Base-by-base conservation (phyloP, 2,113 vertebrate genomes). In the Colius striatus region DNA sequence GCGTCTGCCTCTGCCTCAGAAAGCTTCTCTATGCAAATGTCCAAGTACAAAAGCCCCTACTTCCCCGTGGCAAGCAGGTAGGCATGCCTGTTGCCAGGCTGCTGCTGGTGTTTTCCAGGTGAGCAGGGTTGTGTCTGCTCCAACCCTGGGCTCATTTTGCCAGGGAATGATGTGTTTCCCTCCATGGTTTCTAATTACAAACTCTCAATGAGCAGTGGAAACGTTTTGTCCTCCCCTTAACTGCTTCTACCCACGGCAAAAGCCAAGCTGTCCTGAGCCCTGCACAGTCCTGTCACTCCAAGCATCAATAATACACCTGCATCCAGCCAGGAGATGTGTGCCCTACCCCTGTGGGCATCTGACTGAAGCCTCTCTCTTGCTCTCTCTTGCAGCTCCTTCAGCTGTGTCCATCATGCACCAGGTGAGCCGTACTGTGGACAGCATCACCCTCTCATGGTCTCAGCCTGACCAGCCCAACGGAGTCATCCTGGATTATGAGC, bases 391-490 rank as follows among this genome's bases (percentile, higher is more conserved):
- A 99, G 99, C 98, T 48, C 99, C 99, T 1, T 99, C 99, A 1
- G 97, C 98, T 0, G 99, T 99, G 77, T 99, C 99, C 97, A 99
- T 99, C 97, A 99, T 99, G 98, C 99, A 99, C 90, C 99, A 99
- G 96, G 99, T 99, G 72, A 99, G 98, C 97, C 98, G 98, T 76
- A 98, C 98, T 0, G 98, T 99, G 71, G 98, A 98, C 97, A 99
- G 98, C 97, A 99, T 99, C 92, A 99, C 99, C 20, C 97, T 99
- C 70, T 99, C 99, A 2, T 99, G 99, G 99, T 99, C 99, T 43
- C 99, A 99, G 92, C 99, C 99, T 0, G 99, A 99, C 96, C 99
- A 99, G 90, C 99, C 99, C 95, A 99, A 99, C 1, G 99, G 99
- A 6, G 98, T 99, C 89, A 99, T 99, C 95, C 97, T 99, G 96